phyloP scores from a whole-genome alignment of 2,113 vertebrate genomes.

The Rallus limicola region DNA sequence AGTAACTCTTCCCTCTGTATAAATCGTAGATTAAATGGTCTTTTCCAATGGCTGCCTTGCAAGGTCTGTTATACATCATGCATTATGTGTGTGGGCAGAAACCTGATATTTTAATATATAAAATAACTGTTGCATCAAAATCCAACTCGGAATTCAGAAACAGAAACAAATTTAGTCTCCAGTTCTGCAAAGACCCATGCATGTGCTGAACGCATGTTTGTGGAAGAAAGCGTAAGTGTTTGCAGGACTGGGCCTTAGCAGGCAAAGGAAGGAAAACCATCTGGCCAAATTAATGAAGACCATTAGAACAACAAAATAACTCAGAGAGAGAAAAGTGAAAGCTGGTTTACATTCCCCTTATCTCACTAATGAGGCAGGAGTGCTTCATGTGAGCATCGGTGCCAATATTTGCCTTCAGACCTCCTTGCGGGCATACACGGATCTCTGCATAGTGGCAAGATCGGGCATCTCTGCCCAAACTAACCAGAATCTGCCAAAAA shows the following conservation, averaged over 20 bases:
- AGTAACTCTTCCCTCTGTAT: neutral
- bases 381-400: neutral
- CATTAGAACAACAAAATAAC: neutral
- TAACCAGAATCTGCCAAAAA: neutral
- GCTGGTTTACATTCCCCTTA: neutral
- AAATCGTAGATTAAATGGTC: neutral
- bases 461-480: neutral
- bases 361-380: neutral
- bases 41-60: slow-evolving; percentile 30
- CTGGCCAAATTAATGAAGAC: neutral
- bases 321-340: neutral
- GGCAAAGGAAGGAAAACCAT: neutral
- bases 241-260: neutral
- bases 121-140: slow-evolving; percentile 39
- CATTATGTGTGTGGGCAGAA: slow-evolving; percentile 46
- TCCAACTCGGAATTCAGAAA: slow-evolving; percentile 15
- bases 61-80: slow-evolving; percentile 26
- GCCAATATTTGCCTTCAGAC: neutral
- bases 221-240: neutral
- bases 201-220: neutral
- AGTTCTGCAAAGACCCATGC: neutral
- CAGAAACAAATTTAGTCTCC: neutral
- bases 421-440: rapidly evolving
- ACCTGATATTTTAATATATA: neutral
- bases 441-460: neutral